Base-by-base conservation (phyloP, 2,888 invertebrate species). In the Leptopilina myrica region DNA sequence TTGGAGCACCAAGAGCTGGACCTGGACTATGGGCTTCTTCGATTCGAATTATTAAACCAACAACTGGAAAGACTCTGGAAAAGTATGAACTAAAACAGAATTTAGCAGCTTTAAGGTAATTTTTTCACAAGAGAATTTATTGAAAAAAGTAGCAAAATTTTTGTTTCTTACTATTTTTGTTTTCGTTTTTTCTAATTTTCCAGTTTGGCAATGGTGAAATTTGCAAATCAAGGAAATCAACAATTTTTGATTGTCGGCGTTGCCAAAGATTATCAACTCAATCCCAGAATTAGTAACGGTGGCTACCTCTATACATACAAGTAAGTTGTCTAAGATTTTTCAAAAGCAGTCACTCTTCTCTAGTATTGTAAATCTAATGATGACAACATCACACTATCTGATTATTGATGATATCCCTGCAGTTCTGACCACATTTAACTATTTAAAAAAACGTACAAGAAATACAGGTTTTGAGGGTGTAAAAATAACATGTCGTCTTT, bases 1-100 rank as follows among this genome's bases (percentile, higher is more conserved):
- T 99, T 92, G 98, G 99, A 0, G 97, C 99, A 0, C 98, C 99
- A 0, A 98, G 99, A 92, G 99, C 99, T 15, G 99, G 99, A 86
- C 92, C 94, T 88, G 98, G 98, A 5, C 96, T 98, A 94, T 99
- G 99, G 99, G 98, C 98, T 0, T 98, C 97, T 0, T 95, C 96
- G 80, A 94, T 99, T 76, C 94, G 97, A 80, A 95, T 98, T 67
- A 94, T 98, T 88, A 97, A 97, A 89, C 97, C 98, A 81, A 95
- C 97, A 64, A 93, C 93, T 82, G 98, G 97, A 0, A 94, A 94
- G 79, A 97, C 98, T 0, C 93, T 96, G 82, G 95, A 95, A 89
- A 93, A 95, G 80, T 93, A 98, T 82, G 94, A 97, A 65, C 93
- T 99, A 64, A 97, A 97, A 83, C 99, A 99, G 92, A 99, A 99